These are phyloP conservation scores for Volucella bombylans DNA, from an alignment of 2,888 invertebrate genomes.

Conservation along the genomic window DNA sequence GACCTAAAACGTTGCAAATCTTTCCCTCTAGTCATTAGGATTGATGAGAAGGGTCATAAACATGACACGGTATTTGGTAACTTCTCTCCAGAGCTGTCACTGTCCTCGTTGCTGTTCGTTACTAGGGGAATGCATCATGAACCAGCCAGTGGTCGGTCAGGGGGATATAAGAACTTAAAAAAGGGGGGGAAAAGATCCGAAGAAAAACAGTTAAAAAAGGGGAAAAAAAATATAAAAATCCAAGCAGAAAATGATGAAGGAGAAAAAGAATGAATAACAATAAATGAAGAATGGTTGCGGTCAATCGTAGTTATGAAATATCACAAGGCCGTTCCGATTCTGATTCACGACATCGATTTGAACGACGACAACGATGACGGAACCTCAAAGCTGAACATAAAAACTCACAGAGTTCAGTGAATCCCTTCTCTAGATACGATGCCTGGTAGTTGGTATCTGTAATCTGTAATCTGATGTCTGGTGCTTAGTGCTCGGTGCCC, in stretches of 20 bases:
- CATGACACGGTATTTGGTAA: constrained; percentile 53
- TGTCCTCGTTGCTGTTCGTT: background rate
- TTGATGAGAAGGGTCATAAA: constrained; percentile 63
- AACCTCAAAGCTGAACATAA: constrained; percentile 24
- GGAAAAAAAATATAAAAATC: background rate
- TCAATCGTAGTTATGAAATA: constrained; percentile 67
- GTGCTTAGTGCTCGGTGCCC: background rate
- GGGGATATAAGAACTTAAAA: constrained; percentile 8
- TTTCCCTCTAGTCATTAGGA: constrained; percentile 61
- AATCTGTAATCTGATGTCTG: no score
- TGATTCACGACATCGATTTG: constrained; percentile 21
- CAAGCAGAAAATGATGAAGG: background rate
- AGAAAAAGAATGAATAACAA: constrained; percentile 39
- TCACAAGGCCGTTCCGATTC: constrained; percentile 67
- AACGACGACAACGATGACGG: constrained; percentile 14
- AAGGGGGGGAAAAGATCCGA: background rate
- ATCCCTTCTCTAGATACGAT: constrained; percentile 6
- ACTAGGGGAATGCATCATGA: constrained; percentile 31
- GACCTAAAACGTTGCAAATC: constrained; percentile 35
- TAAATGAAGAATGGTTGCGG: constrained; percentile 67
- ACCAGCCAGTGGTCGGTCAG: background rate
- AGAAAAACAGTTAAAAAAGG: background rate
- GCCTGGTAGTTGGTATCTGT: no score
- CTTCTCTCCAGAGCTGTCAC: background rate
- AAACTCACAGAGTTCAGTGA: constrained; percentile 34